Base-by-base conservation (phyloP, 1,140 invertebrate species). In the Lordiphosa stackelbergi region DNA sequence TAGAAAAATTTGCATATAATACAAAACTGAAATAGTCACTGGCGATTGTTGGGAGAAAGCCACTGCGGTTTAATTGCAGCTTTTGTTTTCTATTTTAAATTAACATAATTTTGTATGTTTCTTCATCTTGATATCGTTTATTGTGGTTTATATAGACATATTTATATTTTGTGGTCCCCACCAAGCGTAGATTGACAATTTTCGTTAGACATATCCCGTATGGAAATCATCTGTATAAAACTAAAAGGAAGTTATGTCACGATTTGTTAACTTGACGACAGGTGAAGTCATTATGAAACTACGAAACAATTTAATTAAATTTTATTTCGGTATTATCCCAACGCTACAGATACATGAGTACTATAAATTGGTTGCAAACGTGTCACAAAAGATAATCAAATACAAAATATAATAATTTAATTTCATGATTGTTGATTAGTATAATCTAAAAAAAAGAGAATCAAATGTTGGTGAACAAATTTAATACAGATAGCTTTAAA, bases 11-110 rank as follows among this genome's bases (percentile, higher is more conserved):
- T 71, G 75, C 74, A 79, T 79, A 79, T 74, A 70, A 79, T 74
- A 60, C 62, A 64, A 81, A 74, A 81, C 70, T 68, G 75, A 79
- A 81, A 81, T 62, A 78, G 56, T 61, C 68, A 53, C 63, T 54
- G 46, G 36, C 51, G 47, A 34, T 34, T 35, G 45, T 35, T 19
- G n/a, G 43, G 74, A 60, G 74, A 79, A 79, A 79, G 74, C 81
- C 58, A 66, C 43, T 47, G 49, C 66, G 53, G 66, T 64, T 79
- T 79, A 81, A 79, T 79, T 79, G 62, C 70, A 57, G 66, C 66
- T 69, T 74, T 79, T 79, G 75, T 79, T 81, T 74, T 56, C 54
- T 66, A 63, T 35, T 57, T 24, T 56, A 31, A 66, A 79, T 79
- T 74, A 74, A 53, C 74, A 79, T 74, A 66, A 41, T 59, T 54